These are phyloP conservation scores for Saccostrea echinata DNA, from an alignment of 1,140 invertebrate genomes.

Conservation along the genomic window DNA sequence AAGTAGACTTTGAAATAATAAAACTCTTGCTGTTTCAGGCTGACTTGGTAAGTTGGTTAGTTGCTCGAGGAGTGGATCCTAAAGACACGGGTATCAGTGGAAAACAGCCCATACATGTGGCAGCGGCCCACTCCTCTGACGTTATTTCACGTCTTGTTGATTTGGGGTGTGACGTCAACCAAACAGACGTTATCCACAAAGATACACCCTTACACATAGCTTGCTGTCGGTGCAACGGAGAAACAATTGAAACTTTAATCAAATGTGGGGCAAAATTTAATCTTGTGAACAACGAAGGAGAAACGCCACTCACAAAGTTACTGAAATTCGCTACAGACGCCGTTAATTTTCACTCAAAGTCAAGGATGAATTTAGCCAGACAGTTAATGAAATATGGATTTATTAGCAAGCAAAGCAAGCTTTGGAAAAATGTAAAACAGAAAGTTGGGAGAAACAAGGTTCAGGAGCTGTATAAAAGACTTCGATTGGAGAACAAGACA, in stretches of 20 bases:
- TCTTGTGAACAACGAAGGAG: constrained; percentile 57
- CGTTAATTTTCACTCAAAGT: constrained; percentile 64
- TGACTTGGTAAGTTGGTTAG: constrained; percentile 42
- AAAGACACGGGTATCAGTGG: constrained; percentile 47
- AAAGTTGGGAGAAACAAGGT: constrained; percentile 57
- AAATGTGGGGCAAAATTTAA: constrained; percentile 65
- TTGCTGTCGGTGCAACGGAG: constrained; percentile 57
- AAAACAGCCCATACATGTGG: constrained; percentile 62
- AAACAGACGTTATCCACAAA: constrained; percentile 56
- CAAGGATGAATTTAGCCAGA: constrained; percentile 61
- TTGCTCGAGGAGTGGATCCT: constrained; percentile 54
- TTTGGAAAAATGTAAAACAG: neutral
- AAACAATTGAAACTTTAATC: constrained; percentile 59
- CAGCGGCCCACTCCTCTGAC: constrained; percentile 57
- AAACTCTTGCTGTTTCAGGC: constrained; percentile 25
- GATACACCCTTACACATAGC: constrained; percentile 69
- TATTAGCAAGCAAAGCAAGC: neutral
- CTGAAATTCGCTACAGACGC: constrained; percentile 59
- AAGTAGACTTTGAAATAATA: neutral
- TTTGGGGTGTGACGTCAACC: constrained; percentile 66
- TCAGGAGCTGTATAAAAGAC: constrained; percentile 49
- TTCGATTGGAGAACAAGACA: constrained; percentile 19
- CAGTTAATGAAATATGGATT: constrained; percentile 64
- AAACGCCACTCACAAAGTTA: constrained; percentile 68
- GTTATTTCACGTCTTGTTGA: constrained; percentile 54